These are phyloP conservation scores for Phrynocephalus vlangalii DNA, from an alignment of 2,797 vertebrate genomes.

Conservation along the genomic window DNA sequence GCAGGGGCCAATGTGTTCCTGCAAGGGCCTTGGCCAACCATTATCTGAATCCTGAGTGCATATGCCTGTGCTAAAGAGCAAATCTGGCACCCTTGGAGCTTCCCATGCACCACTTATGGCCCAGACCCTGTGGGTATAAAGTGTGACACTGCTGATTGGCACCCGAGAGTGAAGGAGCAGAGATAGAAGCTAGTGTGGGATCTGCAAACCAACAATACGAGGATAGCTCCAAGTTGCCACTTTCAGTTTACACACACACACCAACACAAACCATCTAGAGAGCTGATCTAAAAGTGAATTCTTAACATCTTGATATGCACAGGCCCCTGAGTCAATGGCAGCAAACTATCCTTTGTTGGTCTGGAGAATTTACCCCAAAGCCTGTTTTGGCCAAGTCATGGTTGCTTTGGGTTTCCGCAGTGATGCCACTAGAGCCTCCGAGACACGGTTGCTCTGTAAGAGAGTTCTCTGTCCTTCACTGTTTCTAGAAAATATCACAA, in stretches of 20 bases:
- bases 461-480: conserved; percentile 9
- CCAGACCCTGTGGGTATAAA: too few species aligned
- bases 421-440: neutral
- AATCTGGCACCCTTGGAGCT: too few species aligned
- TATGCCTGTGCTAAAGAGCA: neutral
- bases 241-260: too few species aligned
- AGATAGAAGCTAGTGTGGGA: too few species aligned
- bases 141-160: neutral
- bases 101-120: too few species aligned
- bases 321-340: neutral
- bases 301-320: neutral
- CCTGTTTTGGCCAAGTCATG: neutral
- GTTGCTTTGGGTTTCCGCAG: neutral
- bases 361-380: neutral
- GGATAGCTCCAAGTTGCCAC: too few species aligned
- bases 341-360: neutral
- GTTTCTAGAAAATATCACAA: conserved; percentile 14
- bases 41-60: neutral
- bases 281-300: neutral
- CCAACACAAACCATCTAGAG: neutral
- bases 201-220: too few species aligned
- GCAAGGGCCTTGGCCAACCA: neutral
- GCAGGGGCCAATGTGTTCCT: neutral
- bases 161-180: neutral
- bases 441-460: neutral